These are phyloP conservation scores for Riparia riparia DNA, from an alignment of 2,113 vertebrate genomes.

Conservation along the genomic window DNA sequence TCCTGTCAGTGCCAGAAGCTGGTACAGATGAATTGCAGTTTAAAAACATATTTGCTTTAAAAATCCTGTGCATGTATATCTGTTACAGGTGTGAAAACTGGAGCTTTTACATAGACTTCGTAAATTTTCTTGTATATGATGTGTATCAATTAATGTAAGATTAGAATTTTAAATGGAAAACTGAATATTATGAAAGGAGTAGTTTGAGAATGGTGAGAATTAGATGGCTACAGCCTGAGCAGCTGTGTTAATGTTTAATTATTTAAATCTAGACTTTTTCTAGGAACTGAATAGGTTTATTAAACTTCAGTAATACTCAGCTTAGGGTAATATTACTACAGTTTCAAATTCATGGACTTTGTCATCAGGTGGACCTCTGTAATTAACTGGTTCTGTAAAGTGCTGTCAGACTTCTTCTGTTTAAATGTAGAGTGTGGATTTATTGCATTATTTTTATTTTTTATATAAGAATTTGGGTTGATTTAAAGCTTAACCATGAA, in stretches of 20 bases:
- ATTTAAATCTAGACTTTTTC: background rate
- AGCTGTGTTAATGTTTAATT: background rate
- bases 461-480: background rate
- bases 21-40: background rate
- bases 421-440: background rate
- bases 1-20: background rate
- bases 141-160: background rate
- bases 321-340: background rate
- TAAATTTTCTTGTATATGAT: background rate
- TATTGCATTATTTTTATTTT: background rate
- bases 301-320: background rate
- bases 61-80: background rate
- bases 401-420: background rate
- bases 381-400: background rate
- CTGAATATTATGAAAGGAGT: background rate
- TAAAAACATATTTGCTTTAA: background rate
- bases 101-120: background rate
- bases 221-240: background rate
- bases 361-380: accelerated
- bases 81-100: background rate
- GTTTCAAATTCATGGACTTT: background rate
- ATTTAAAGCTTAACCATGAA: background rate
- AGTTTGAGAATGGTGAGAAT: background rate
- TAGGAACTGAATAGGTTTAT: background rate
- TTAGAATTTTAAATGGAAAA: background rate